Evolutionary conservation across 2,113 vertebrate genomes (phyloP).

Genomic region (Spea bombifrons): DNA sequence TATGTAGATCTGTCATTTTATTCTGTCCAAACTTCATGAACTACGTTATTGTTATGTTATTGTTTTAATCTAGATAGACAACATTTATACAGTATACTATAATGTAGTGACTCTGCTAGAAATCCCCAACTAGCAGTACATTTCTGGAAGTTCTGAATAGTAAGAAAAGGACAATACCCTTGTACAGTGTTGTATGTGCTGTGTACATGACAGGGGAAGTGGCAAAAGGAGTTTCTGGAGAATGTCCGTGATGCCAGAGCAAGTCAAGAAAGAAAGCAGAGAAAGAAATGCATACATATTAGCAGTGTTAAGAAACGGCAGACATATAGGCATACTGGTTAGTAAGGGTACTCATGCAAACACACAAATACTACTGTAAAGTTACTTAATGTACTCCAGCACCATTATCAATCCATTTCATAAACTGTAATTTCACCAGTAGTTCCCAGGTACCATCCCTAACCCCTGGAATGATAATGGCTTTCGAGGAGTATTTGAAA

Average conservation of each 20-base stretch:
- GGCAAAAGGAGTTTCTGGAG: slow-evolving; percentile 70
- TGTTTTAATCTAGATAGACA: too few species aligned
- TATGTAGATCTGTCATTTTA: too few species aligned
- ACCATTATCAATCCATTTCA: neutral
- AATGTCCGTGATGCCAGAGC: slow-evolving; percentile 69
- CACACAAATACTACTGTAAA: slow-evolving; percentile 50
- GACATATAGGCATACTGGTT: slow-evolving; percentile 52
- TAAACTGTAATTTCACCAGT: neutral
- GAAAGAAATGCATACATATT: slow-evolving; percentile 15
- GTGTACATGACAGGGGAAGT: slow-evolving; percentile 69
- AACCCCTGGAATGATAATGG: too few species aligned
- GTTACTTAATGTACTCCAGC: neutral
- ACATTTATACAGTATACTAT: too few species aligned
- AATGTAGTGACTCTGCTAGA: too few species aligned
- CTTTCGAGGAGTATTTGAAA: too few species aligned
- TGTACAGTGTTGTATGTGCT: slow-evolving; percentile 64
- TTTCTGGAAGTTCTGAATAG: too few species aligned
- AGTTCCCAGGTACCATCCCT: too few species aligned
- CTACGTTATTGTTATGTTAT: too few species aligned
- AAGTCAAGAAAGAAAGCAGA: slow-evolving; percentile 53
- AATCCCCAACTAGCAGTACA: too few species aligned
- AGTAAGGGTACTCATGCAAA: slow-evolving; percentile 42
- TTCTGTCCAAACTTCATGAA: too few species aligned
- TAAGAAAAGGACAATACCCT: slow-evolving; percentile 70
- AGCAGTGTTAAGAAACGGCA: slow-evolving; percentile 22